Conservation (phyloP, 2,888 invertebrate genomes). For the Netelia melanura region DNA sequence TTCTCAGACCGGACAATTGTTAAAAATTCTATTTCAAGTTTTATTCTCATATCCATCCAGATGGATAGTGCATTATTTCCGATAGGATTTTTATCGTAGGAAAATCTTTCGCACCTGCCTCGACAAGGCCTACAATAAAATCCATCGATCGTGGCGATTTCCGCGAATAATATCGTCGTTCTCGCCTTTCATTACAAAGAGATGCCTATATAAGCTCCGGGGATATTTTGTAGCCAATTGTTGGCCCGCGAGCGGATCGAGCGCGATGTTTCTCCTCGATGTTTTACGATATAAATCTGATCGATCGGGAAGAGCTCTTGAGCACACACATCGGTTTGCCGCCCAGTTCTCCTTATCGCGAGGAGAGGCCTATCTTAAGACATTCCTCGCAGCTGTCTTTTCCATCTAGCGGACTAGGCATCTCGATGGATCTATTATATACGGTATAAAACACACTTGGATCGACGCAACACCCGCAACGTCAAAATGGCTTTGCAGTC, state of each 20-base stretch:
- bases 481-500: slow-evolving; percentile 14
- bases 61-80: no score
- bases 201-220: slow-evolving; percentile 21
- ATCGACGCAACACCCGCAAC: slow-evolving; percentile 45
- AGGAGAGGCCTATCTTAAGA: slow-evolving; percentile 14
- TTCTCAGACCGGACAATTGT: no score
- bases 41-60: no score
- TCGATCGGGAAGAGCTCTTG: slow-evolving; percentile 19
- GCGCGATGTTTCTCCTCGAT: slow-evolving; percentile 36
- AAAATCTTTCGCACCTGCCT: not conserved
- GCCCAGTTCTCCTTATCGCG: slow-evolving; percentile 18
- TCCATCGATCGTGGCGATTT: slow-evolving; percentile 53
- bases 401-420: slow-evolving; percentile 31
- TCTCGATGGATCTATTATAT: slow-evolving; percentile 43
- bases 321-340: not conserved
- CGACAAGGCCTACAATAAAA: slow-evolving; percentile 23
- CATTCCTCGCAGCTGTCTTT: slow-evolving; percentile 20
- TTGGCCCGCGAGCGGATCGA: slow-evolving; percentile 14
- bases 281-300: slow-evolving; percentile 57
- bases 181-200: slow-evolving; percentile 49
- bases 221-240: slow-evolving; percentile 40
- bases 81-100: no score
- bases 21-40: no score
- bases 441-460: slow-evolving; percentile 36
- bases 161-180: slow-evolving; percentile 15